Base-by-base conservation (phyloP, 2,888 invertebrate species). In the Drosophila engyochracea region DNA sequence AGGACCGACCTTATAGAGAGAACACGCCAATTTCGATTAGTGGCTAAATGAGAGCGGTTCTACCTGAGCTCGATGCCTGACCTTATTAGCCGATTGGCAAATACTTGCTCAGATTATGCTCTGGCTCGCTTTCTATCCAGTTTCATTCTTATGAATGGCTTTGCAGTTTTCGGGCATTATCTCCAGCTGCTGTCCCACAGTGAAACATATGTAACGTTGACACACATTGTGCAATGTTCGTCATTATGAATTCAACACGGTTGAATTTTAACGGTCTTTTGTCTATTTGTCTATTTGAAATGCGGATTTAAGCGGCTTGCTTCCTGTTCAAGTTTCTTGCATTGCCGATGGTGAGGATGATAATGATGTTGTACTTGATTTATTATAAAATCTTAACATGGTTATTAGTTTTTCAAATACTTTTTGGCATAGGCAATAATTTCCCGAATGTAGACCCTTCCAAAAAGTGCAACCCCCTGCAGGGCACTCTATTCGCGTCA, bases 301-400 rank as follows among this genome's bases (percentile, higher is more conserved):
- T 83, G 63, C 49, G 82, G 71, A 86, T 80, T 78, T 78, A 35
- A 39, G 44, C 47, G 41, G 67, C 53, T 47, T 63, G 61, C 39
- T 61, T 68, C 55, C 74, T 60, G 60, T 60, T 57, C 60, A 30
- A 12, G 30, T 30, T 55, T 52, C 76, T 52, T 74, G 44, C 62
- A 35, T 60, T 44, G 67, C 58, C 63, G 52, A 35, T 60, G 47
- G 59, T 74, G 51, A 68, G 58, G 35, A 47, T 63, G 63, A 66
- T 74, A 58, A 71, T 64, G 49, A 59, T 79, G 64, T 22, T 54
- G 79, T 82, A 66, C 76, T 83, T 88, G 91, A 88, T 91, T 88
- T 88, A 88, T 88, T 89, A 87, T 91, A 80, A 89, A 89, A 88
- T 91, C 85, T 79, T 76, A 79, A 82, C 88, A 88, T 85, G 90